A percentile compares a stretch with the other conserved stretches of the same genome.
phyloP scores from a whole-genome alignment of 37 sponge, comb jelly and placozoan genomes.

The Crambe crambe region DNA sequence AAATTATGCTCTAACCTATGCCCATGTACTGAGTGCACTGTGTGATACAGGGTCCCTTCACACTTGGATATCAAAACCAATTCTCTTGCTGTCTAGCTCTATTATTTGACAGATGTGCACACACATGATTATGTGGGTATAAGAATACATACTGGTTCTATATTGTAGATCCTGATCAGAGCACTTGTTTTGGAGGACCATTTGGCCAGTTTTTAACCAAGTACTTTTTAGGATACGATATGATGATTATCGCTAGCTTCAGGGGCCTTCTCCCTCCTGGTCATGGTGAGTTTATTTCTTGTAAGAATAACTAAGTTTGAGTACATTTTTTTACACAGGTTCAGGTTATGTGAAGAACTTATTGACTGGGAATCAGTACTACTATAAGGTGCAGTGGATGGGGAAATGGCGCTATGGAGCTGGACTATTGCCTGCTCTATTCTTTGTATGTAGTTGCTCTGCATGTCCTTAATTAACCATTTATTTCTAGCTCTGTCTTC shows the following conservation, averaged over 20 bases:
- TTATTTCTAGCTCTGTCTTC: neutral
- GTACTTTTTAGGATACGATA: slow-evolving; percentile 63
- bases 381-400: slow-evolving; percentile 63
- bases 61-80: too few species aligned
- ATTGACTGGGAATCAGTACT: slow-evolving; percentile 55
- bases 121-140: too few species aligned
- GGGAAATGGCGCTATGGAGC: slow-evolving; percentile 52
- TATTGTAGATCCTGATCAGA: slow-evolving; percentile 67
- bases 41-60: too few species aligned
- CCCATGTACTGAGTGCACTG: neutral
- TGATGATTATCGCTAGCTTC: slow-evolving; percentile 57
- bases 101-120: too few species aligned
- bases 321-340: neutral
- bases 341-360: slow-evolving; percentile 57
- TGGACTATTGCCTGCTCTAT: slow-evolving; percentile 57
- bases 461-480: neutral
- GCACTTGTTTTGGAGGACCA: slow-evolving; percentile 62
- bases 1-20: too few species aligned
- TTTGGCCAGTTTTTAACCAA: slow-evolving; percentile 55
- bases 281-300: slow-evolving; percentile 21
- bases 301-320: neutral
- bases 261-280: slow-evolving; percentile 37
- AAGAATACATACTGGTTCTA: too few species aligned
- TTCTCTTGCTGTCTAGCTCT: too few species aligned
- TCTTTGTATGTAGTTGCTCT: slow-evolving; percentile 55